Percentiles rank a stretch among this genome's conserved stretches.
Conservation (phyloP, 2,113 vertebrate species). For the Tragelaphus strepsiceros region DNA sequence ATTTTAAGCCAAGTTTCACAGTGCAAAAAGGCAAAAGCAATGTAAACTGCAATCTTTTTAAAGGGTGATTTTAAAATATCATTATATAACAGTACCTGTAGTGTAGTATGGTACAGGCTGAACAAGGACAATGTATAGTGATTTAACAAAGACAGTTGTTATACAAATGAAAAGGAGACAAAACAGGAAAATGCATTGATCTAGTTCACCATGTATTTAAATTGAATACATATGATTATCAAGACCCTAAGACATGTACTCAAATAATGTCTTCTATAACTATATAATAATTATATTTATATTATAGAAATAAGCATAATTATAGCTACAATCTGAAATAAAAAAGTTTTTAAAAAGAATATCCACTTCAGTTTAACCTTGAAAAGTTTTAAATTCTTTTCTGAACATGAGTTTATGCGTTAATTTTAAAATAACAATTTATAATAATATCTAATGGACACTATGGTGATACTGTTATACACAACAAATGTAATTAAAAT, state of each 20-base stretch:
- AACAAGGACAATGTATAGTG: background rate
- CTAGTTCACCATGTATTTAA: conserved; percentile 37
- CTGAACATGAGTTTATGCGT: background rate
- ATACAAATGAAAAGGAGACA: conserved; percentile 36
- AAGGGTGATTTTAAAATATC: conserved; percentile 29
- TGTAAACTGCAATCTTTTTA: conserved; percentile 28
- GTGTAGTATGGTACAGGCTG: background rate
- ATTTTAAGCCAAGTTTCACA: conserved; percentile 60
- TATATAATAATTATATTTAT: background rate
- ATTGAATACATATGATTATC: conserved; percentile 13
- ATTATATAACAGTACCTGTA: background rate
- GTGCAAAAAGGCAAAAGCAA: conserved; percentile 12
- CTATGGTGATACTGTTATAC: background rate
- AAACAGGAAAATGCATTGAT: background rate
- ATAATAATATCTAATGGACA: background rate
- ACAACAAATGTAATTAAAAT: background rate
- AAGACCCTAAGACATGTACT: background rate
- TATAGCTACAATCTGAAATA: conserved; percentile 37
- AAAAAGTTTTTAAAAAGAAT: conserved; percentile 28
- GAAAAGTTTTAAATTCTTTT: background rate
- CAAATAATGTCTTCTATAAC: conserved; percentile 10
- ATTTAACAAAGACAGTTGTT: conserved; percentile 38
- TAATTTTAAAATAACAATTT: conserved; percentile 28
- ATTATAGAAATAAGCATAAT: conserved; percentile 9
- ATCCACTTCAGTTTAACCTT: background rate